phyloP scores from a whole-genome alignment of 1,140 invertebrate genomes.

The Eulimnadia texana region DNA sequence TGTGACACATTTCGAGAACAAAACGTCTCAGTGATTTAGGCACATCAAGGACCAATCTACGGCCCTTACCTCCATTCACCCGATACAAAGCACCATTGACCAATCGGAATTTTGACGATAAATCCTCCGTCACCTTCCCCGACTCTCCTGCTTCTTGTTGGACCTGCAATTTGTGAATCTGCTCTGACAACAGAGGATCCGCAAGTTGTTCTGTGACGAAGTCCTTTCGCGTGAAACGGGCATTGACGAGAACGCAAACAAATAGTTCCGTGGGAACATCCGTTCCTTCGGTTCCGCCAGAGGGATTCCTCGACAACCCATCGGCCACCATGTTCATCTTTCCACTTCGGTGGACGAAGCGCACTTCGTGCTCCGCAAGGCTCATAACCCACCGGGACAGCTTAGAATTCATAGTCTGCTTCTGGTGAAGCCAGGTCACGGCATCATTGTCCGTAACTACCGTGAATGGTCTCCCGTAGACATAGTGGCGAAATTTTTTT shows the following conservation, averaged over 20 bases:
- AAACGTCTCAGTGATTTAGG: slow-evolving; percentile 1
- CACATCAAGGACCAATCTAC: slow-evolving; percentile 11
- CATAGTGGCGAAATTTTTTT: slow-evolving; percentile 30
- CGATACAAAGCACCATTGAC: background rate
- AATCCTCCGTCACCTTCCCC: too few species aligned
- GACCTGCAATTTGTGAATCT: too few species aligned
- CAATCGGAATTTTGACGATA: too few species aligned
- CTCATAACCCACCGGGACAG: background rate
- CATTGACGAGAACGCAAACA: background rate
- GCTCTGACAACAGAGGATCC: too few species aligned
- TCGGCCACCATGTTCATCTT: background rate
- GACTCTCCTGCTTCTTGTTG: too few species aligned
- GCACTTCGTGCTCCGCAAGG: background rate
- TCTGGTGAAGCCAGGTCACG: slow-evolving; percentile 24
- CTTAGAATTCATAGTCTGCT: background rate
- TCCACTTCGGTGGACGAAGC: background rate
- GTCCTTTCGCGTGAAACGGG: background rate
- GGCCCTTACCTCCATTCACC: background rate
- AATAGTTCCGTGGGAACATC: background rate
- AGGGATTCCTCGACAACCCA: background rate
- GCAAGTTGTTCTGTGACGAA: too few species aligned
- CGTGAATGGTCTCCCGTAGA: slow-evolving; percentile 25
- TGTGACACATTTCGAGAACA: slow-evolving; percentile 16
- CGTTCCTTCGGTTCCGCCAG: background rate
- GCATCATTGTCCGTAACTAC: slow-evolving; percentile 30